Evolutionary conservation across 2,113 vertebrate genomes (phyloP).

Genomic region (Microcebus ravelobensis): DNA sequence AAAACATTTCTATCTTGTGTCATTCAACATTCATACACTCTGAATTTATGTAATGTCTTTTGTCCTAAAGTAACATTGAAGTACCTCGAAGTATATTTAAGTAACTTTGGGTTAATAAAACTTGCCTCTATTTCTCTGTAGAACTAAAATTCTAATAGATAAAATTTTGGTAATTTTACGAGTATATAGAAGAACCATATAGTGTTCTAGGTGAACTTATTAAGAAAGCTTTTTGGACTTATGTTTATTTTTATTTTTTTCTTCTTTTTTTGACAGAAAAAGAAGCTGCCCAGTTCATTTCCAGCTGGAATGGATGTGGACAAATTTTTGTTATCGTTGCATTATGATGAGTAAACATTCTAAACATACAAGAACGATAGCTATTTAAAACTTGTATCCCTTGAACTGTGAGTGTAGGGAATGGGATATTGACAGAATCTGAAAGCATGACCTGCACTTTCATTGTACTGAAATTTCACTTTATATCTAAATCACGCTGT

Average conservation of each 20-base stretch:
- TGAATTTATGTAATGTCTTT: neutral
- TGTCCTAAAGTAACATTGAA: conserved; percentile 28
- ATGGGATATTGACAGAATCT: conserved; percentile 66
- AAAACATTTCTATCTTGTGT: neutral
- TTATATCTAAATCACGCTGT: conserved; percentile 84
- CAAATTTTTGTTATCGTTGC: conserved; percentile 97
- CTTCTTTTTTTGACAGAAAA: conserved; percentile 88
- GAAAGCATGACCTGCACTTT: conserved; percentile 82
- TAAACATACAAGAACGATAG: conserved; percentile 50
- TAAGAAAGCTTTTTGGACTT: conserved; percentile 20
- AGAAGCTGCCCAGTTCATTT: conserved; percentile 92
- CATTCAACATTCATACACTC: neutral
- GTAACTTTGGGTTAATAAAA: conserved; percentile 26
- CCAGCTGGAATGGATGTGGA: conserved; percentile 98
- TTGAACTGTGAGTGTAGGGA: conserved; percentile 56
- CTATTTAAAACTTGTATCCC: conserved; percentile 53
- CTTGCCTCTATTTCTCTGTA: neutral
- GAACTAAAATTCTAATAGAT: conserved; percentile 44
- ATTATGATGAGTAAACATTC: conserved; percentile 94
- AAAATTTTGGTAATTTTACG: neutral
- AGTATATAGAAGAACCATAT: neutral
- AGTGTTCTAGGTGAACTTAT: conserved; percentile 8
- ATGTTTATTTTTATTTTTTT: conserved; percentile 41
- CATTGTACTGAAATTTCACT: conserved; percentile 84
- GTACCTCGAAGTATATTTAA: neutral